Conservation (phyloP, 2,113 vertebrate genomes). For the Paedocypris sp. region DNA sequence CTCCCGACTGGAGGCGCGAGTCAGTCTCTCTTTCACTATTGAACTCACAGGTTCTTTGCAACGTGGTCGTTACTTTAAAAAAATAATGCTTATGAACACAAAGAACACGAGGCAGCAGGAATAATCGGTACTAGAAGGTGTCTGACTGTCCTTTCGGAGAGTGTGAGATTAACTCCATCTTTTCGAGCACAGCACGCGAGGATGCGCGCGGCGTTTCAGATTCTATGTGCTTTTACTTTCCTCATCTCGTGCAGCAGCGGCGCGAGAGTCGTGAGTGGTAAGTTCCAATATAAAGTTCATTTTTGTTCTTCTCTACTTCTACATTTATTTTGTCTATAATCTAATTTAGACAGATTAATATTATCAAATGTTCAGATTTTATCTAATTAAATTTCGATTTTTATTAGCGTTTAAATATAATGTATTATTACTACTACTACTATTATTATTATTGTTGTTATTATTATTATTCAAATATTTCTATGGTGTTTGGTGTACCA, state of each 20-base stretch:
- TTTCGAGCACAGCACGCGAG: slow-evolving; percentile 1
- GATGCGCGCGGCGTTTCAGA: slow-evolving; percentile 22
- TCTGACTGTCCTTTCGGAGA: background rate
- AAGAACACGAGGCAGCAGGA: background rate
- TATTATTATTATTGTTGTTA: no score
- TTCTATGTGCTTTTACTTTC: slow-evolving; percentile 24
- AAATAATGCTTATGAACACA: slow-evolving; percentile 9
- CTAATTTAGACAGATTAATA: no score
- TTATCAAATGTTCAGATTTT: no score
- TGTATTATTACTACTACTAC: no score
- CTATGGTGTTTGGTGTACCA: no score
- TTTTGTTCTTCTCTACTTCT: background rate
- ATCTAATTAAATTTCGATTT: no score
- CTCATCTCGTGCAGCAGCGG: slow-evolving; percentile 16
- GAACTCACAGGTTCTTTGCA: background rate
- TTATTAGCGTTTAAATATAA: no score
- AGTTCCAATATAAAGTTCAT: slow-evolving; percentile 4
- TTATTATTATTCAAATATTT: no score
- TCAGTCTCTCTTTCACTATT: background rate
- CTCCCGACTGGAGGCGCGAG: slow-evolving; percentile 1
- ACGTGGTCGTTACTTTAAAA: background rate
- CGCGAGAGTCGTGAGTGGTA: slow-evolving; percentile 43
- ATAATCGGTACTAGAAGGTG: background rate
- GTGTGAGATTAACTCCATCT: background rate
- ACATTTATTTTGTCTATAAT: no score